Evolutionary conservation across 1,140 invertebrate species (phyloP), one percentile per base, ranked within the genome.

Genomic region (Ylistrum balloti): DNA sequence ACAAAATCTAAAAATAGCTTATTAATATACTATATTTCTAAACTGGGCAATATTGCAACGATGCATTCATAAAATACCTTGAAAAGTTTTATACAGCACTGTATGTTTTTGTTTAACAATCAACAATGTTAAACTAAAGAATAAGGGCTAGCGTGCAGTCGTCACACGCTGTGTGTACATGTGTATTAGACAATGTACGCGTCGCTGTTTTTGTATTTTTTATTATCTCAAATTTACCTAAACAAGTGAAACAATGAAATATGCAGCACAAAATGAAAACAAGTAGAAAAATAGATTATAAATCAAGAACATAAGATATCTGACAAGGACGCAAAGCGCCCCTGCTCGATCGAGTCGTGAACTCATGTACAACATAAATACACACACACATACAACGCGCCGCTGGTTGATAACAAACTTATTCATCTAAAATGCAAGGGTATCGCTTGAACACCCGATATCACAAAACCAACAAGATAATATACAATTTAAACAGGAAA

Each of bases 391-490:
- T 74, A 74, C 56, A 74, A 74, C 56, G 56, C 56, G 56, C 56
- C 56, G 56, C 56, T 74, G 56, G 56, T 74, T 74, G 56, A 74
- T 74, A 74, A 74, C 56, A 74, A 74, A 74, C 56, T 74, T 74
- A 74, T 74, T 74, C 56, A 74, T 74, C 56, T 74, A 74, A 74
- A 74, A 74, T 74, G 56, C 56, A 74, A 74, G 56, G 56, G 56
- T 74, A 74, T 74, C 56, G 56, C 56, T 74, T 74, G 56, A 74
- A 28, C 56, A 74, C 56, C 56, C 56, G 56, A 74, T 74, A 74
- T 28, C 56, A 74, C 56, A 74, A 74, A 74, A 74, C 56, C 56
- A 74, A 74, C 56, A 74, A 74, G 15, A n/a, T 28, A 74, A 74
- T 74, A 74, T 74, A 74, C 56, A 28, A n/a, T 74, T 74, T 74